Percentiles rank a stretch among this genome's conserved stretches.
These are phyloP conservation scores for Drosophila tropicalis DNA, from an alignment of 1,140 invertebrate genomes.

Conservation along the genomic window DNA sequence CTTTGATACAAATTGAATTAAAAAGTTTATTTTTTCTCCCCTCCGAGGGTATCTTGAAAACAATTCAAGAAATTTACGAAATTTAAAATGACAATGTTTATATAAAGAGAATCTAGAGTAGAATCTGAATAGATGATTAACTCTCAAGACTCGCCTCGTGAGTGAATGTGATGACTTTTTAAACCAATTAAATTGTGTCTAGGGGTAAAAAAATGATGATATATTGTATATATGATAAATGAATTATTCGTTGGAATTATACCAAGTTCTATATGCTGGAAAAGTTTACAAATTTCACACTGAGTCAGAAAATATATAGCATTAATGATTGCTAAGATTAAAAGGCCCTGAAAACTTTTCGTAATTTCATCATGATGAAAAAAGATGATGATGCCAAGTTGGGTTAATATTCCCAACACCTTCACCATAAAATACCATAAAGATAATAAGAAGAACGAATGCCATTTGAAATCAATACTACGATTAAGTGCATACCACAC, in stretches of 20 bases:
- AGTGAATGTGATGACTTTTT: slow-evolving; percentile 3
- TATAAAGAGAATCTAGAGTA: too few species aligned
- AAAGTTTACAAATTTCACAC: background rate
- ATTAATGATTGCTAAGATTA: background rate
- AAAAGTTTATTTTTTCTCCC: slow-evolving; percentile 25
- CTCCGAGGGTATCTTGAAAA: slow-evolving; percentile 25
- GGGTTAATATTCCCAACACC: background rate
- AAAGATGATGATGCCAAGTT: background rate
- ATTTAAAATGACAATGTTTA: too few species aligned
- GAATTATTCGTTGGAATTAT: slow-evolving; percentile 3
- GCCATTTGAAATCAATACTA: background rate
- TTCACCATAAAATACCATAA: background rate
- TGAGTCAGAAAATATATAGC: background rate
- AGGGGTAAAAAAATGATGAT: slow-evolving; percentile 5
- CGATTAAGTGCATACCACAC: background rate
- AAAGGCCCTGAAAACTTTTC: background rate
- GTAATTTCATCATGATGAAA: slow-evolving; percentile 2
- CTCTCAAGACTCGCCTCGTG: slow-evolving; percentile 1
- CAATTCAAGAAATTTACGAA: too few species aligned
- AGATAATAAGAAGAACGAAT: background rate
- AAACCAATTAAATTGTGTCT: slow-evolving; percentile 4
- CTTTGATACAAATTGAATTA: slow-evolving; percentile 72
- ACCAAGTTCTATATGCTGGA: background rate
- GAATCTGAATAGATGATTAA: too few species aligned
- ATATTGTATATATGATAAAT: slow-evolving; percentile 3